Base-by-base conservation (phyloP, 2,113 vertebrate genomes). In the Oncorhynchus clarkii region DNA sequence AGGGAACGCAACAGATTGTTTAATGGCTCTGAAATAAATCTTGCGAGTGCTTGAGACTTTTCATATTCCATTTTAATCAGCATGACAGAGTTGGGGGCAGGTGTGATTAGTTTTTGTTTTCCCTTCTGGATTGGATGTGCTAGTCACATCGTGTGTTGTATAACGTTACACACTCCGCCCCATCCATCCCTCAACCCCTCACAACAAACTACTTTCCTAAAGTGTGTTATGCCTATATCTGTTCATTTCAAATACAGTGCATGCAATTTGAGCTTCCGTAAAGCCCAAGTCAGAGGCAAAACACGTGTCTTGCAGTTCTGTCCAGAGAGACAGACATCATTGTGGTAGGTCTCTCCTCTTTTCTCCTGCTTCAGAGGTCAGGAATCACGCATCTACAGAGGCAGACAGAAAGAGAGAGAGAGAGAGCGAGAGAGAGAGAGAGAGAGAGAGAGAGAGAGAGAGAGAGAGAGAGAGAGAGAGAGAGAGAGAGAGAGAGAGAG, bases 41-140 rank as follows among this genome's bases (percentile, higher is more conserved):
- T 83, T 70, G 72, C 79, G 77, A 93, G 93, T 93, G 90, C 94
- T 88, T 90, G 90, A 81, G 90, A 92, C 85, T 90, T 92, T 93
- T 94, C 90, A 88, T 71, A 91, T 94, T 93, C 89, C 90, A 87
- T 89, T 90, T 89, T 74, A 82, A 92, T 88, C 89, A 91, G 90
- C 85, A 92, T 89, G 88, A 84, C 82, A 87, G 80, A 88, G 81
- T 85, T 82, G 73, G 90, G 88, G 85, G 92, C 93, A 94, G 93
- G 94, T 94, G 93, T 92, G 87, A 72, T 48, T 72, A 76, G 74
- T 75, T 73, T 74, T 68, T 81, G 78, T 79, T 76, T 70, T 69
- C 79, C 49, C 24, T 71, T 74, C 64, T 45, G 34, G 14, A 29
- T 24, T 39, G 49, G 68, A 27, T 62, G 54, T 13, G 29, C 29